Conservation (phyloP, 2,888 invertebrate species). For the Hyppa rectilinea region DNA sequence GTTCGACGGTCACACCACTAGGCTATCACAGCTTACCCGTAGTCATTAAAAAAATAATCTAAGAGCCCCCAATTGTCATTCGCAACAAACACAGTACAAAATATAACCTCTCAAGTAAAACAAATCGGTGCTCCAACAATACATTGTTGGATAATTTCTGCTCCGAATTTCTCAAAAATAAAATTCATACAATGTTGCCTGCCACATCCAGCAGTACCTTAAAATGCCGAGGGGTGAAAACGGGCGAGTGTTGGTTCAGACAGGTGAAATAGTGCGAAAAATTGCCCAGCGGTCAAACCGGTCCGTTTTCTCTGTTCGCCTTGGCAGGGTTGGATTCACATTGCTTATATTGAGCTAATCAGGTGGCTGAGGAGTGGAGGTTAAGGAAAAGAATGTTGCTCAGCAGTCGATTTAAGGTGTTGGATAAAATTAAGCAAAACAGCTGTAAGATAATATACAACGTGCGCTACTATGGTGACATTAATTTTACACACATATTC, state of each 20-base stretch:
- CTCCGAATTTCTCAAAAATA: constrained; percentile 56
- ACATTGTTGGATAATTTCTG: constrained; percentile 42
- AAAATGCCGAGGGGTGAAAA: constrained; percentile 70
- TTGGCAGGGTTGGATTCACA: constrained; percentile 60
- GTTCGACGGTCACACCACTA: too few species aligned
- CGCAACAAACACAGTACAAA: not conserved
- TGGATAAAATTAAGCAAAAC: not conserved
- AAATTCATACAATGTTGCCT: constrained; percentile 53
- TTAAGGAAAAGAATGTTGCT: constrained; percentile 8
- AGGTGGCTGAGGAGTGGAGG: constrained; percentile 35
- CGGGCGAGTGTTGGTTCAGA: constrained; percentile 80
- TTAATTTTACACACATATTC: too few species aligned
- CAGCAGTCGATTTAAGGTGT: not conserved
- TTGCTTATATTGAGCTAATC: constrained; percentile 64
- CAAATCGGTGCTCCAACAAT: constrained; percentile 41
- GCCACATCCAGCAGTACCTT: constrained; percentile 68
- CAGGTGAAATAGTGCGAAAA: constrained; percentile 90
- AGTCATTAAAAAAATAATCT: too few species aligned
- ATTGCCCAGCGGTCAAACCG: constrained; percentile 83
- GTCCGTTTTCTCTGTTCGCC: constrained; percentile 69
- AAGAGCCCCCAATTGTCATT: not conserved
- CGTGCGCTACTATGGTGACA: too few species aligned
- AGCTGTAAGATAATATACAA: not conserved
- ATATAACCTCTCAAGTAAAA: constrained; percentile 11
- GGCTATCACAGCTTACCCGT: too few species aligned